These are phyloP conservation scores for Meandrina meandrites DNA, from an alignment of 92 coral and sea anemone genomes.

Conservation along the genomic window DNA sequence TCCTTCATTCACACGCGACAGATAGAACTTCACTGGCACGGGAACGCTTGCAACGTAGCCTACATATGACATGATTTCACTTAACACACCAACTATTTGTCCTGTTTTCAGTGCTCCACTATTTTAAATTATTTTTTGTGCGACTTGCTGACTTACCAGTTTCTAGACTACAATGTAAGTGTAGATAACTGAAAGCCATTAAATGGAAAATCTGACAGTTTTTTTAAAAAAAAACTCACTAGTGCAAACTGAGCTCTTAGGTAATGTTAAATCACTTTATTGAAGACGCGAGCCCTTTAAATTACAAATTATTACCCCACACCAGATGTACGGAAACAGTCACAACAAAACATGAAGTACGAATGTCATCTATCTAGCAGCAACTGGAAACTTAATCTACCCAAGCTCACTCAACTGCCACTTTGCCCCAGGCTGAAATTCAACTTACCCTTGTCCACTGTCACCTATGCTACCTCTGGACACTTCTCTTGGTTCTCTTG, in stretches of 20 bases:
- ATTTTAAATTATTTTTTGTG: background rate
- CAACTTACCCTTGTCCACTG: slow-evolving; percentile 42
- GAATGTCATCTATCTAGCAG: no score
- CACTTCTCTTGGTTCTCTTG: slow-evolving; percentile 49
- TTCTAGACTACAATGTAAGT: no score
- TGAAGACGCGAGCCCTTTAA: background rate
- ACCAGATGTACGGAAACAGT: background rate
- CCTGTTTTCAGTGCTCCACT: no score
- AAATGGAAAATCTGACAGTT: background rate
- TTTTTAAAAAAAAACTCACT: background rate
- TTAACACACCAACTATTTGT: no score
- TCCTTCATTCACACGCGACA: no score
- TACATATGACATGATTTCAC: no score
- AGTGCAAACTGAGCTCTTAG: background rate
- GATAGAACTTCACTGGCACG: no score
- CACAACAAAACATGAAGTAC: no score
- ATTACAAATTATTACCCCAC: background rate
- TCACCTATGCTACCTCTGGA: slow-evolving; percentile 40
- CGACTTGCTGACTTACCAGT: background rate
- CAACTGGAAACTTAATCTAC: background rate
- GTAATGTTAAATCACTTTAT: background rate
- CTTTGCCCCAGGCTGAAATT: no score
- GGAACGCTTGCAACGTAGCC: no score
- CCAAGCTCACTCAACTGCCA: background rate
- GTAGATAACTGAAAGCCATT: background rate